These are phyloP conservation scores for Perca flavescens DNA, from an alignment of 2,113 vertebrate species.

Conservation along the genomic window DNA sequence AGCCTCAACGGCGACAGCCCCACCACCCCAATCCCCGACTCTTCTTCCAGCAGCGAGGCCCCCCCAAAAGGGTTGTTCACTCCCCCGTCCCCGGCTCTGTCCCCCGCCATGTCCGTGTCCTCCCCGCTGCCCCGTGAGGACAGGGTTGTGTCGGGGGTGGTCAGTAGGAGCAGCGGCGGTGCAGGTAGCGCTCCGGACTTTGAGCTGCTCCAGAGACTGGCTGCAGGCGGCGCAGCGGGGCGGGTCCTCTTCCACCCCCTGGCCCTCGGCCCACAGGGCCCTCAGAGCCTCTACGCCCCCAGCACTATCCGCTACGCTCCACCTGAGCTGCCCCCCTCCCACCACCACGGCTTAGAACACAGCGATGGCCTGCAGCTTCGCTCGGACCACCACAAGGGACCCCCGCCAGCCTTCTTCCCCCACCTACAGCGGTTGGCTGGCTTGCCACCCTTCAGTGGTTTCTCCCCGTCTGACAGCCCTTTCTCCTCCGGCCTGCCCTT, in stretches of 20 bases:
- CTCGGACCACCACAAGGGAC: conserved; percentile 83
- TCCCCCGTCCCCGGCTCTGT: conserved; percentile 81
- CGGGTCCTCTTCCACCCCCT: conserved; percentile 88
- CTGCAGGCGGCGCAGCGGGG: conserved; percentile 82
- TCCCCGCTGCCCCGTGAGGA: conserved; percentile 84
- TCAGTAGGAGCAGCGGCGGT: conserved; percentile 53
- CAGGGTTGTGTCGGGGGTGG: conserved; percentile 53
- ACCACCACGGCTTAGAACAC: conserved; percentile 74
- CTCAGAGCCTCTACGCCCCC: conserved; percentile 89
- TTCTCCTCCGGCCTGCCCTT: conserved; percentile 85
- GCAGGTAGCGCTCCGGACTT: conserved; percentile 81
- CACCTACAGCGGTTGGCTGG: conserved; percentile 89
- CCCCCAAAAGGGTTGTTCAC: conserved; percentile 81
- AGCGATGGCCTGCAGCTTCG: conserved; percentile 78
- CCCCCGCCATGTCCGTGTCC: conserved; percentile 82
- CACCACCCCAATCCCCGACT: conserved; percentile 82
- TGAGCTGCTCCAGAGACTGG: conserved; percentile 88
- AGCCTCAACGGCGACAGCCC: conserved; percentile 82
- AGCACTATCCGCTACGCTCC: conserved; percentile 92
- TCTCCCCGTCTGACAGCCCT: conserved; percentile 82
- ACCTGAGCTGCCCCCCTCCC: conserved; percentile 85
- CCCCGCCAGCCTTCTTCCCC: conserved; percentile 87
- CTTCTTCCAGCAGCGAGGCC: conserved; percentile 79
- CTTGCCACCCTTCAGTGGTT: conserved; percentile 86
- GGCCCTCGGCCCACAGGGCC: conserved; percentile 83